These are phyloP conservation scores for Orthonevra nobilis DNA, from an alignment of 2,888 invertebrate genomes.

Conservation along the genomic window DNA sequence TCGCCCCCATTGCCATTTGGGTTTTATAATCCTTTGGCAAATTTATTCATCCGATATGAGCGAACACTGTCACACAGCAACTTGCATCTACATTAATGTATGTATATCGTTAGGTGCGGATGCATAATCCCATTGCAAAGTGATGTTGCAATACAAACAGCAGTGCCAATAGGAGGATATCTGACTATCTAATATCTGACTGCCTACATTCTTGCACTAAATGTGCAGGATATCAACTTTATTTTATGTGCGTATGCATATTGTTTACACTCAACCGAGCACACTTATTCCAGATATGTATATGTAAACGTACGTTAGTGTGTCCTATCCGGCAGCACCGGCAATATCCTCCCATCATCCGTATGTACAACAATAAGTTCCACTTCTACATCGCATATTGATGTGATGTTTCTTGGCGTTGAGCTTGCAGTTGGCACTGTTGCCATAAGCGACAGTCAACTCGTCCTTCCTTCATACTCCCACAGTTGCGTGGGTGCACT, in stretches of 20 bases:
- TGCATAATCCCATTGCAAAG: conserved; percentile 59
- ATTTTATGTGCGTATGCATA: conserved; percentile 60
- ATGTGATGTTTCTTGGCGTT: conserved; percentile 66
- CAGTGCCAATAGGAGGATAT: conserved; percentile 51
- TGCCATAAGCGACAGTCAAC: conserved; percentile 60
- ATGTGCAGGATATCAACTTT: conserved; percentile 64
- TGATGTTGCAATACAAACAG: conserved; percentile 46
- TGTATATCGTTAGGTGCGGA: conserved; percentile 15
- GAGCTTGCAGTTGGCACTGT: conserved; percentile 66
- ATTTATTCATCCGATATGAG: conserved; percentile 58
- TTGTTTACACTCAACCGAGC: conserved; percentile 60
- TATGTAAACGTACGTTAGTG: not conserved
- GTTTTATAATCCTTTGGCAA: conserved; percentile 55
- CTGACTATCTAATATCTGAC: conserved; percentile 59
- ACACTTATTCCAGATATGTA: conserved; percentile 36
- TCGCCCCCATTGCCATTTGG: conserved; percentile 35
- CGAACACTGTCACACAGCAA: conserved; percentile 10
- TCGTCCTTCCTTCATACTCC: no score
- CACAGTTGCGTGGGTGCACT: no score
- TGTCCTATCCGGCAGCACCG: conserved; percentile 16
- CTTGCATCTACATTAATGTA: not conserved
- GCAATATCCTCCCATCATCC: conserved; percentile 3
- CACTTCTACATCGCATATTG: conserved; percentile 59
- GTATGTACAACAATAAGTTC: conserved; percentile 50
- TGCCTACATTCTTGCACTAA: conserved; percentile 64